Percentiles rank a stretch among this genome's conserved stretches.
Evolutionary conservation across 2,113 vertebrate genomes (phyloP).

Genomic region (Pitta sordida): DNA sequence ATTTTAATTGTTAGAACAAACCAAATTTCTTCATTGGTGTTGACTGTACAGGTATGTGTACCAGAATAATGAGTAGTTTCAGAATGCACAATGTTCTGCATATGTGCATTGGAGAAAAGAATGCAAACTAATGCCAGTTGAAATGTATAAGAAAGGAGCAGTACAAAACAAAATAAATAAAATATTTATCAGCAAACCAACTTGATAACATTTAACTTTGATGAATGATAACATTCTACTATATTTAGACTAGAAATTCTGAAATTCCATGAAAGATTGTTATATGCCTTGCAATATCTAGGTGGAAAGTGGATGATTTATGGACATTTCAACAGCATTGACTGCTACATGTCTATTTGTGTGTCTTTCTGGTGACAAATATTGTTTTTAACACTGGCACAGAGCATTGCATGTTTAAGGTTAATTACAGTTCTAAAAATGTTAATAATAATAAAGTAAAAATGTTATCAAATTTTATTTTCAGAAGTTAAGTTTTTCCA

Average conservation of each 20-base stretch:
- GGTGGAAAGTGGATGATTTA: neutral
- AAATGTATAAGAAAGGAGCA: conserved; percentile 30
- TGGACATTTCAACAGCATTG: conserved; percentile 58
- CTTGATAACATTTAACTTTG: neutral
- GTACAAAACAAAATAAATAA: neutral
- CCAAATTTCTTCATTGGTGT: neutral
- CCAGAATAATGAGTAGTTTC: conserved; percentile 60
- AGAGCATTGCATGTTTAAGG: conserved; percentile 61
- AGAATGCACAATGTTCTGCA: conserved; percentile 48
- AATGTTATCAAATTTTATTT: conserved; percentile 44
- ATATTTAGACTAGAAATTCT: neutral
- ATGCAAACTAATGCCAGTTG: conserved; percentile 78
- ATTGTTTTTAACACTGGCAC: neutral
- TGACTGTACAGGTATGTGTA: conserved; percentile 46
- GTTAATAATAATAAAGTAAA: neutral
- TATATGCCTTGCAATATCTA: neutral
- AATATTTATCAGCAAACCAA: neutral
- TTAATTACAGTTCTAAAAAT: neutral
- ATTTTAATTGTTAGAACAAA: neutral
- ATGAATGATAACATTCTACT: neutral
- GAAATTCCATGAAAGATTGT: neutral
- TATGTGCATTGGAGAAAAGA: conserved; percentile 59
- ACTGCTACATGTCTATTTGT: conserved; percentile 23
- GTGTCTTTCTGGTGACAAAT: conserved; percentile 45
- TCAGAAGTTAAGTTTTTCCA: conserved; percentile 77